Base-by-base conservation (phyloP, 2,888 invertebrate genomes). In the Ophioninae sp. region DNA sequence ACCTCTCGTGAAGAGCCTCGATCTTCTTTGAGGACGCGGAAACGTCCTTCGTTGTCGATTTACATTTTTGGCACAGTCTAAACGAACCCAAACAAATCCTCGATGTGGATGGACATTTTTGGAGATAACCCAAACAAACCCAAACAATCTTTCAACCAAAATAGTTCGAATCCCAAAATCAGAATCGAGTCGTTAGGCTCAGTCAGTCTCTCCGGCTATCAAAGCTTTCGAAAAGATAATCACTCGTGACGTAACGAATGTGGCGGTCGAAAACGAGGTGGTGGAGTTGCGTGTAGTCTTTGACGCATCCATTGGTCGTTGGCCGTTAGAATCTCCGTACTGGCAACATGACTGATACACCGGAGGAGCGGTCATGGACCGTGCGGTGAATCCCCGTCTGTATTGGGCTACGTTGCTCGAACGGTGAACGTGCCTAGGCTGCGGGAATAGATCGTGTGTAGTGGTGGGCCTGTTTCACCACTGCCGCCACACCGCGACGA, bases 391-490 rank as follows among this genome's bases (percentile, higher is more conserved):
- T 30, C 30, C 30, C 30, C 30, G 13, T 30, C 30, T 69, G 21
- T 37, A 64, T 59, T 79, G 70, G 13, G 59, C 21, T n/a, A 67
- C 73, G 74, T 17, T 83, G 84, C 78, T 59, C 1, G 74, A 68
- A 64, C 67, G 20, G 75, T 62, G 79, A 69, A 62, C 56, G 79
- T 82, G 81, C 61, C 82, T 83, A 81, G 83, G 79, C 80, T 86
- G 80, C 85, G 84, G 84, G 86, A 87, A 83, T 86, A 83, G 87
- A 81, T 88, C 88, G 89, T 88, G 88, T 90, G 90, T 89, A 88
- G 88, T 85, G 90, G 90, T 88, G 86, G 87, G 85, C 86, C 86
- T 86, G 89, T 89, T 89, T 89, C 86, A 88, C 88, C 82, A 78
- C 78, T 50, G 62, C 61, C 61, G 61, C 77, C 62, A 30, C 82